These are phyloP conservation scores for Venturia canescens DNA, from an alignment of 1,140 invertebrate species.

Conservation along the genomic window DNA sequence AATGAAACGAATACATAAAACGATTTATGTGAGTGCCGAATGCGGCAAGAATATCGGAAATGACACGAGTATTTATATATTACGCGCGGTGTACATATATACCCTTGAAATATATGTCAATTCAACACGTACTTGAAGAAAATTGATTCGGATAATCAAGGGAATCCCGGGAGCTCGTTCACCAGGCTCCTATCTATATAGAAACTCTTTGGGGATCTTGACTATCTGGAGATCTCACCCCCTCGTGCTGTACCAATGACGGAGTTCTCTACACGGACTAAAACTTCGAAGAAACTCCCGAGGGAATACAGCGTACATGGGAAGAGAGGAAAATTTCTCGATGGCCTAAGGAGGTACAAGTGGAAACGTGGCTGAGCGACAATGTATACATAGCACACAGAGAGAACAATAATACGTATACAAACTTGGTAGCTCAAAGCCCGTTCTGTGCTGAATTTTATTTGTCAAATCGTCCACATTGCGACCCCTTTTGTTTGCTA, in stretches of 20 bases:
- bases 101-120: not conserved
- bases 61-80: not conserved
- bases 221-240: slow-evolving; percentile 5
- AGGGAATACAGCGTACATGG: not conserved
- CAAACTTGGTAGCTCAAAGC: not conserved
- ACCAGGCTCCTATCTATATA: not conserved
- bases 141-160: slow-evolving; percentile 47
- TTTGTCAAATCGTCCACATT: not conserved
- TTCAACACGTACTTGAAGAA: slow-evolving; percentile 22
- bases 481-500: not conserved
- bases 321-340: slow-evolving; percentile 15
- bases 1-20: slow-evolving; percentile 12
- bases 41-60: not conserved
- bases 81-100: not conserved
- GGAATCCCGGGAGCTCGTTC: not conserved
- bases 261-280: not conserved
- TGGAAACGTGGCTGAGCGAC: not conserved
- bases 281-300: slow-evolving; percentile 40
- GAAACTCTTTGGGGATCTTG: not conserved
- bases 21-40: not conserved
- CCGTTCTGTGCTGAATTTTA: not conserved
- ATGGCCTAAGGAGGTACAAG: slow-evolving; percentile 16
- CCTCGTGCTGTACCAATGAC: not conserved
- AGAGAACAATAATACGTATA: not conserved
- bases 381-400: not conserved